Conservation (phyloP, 1,140 invertebrate species). For the Centruroides sculpturatus region DNA sequence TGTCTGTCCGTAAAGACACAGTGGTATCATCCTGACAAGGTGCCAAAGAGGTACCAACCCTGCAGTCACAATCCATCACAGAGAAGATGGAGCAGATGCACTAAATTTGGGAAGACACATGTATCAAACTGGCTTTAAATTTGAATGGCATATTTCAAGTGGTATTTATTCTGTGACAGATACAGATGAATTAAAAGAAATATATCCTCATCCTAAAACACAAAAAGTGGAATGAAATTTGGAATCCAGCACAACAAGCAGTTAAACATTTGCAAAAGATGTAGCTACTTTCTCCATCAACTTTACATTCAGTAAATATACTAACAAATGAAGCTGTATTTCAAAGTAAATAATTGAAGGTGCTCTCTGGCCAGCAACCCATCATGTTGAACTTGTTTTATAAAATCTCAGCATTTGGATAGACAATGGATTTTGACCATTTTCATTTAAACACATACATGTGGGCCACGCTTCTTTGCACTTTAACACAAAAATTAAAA, state of each 20-base stretch:
- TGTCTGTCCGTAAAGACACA: no score
- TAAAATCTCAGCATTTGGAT: background rate
- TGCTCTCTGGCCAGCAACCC: background rate
- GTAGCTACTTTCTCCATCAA: conserved; percentile 33
- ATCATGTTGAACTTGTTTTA: background rate
- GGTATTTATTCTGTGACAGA: conserved; percentile 46
- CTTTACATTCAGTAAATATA: conserved; percentile 36
- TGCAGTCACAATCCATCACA: no score
- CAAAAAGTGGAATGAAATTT: conserved; percentile 26
- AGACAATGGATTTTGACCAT: no score
- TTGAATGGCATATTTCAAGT: conserved; percentile 48
- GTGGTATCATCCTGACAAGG: no score
- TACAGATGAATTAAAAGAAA: conserved; percentile 43
- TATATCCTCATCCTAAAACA: conserved; percentile 25
- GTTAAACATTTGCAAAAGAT: conserved; percentile 35
- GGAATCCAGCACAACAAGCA: conserved; percentile 41
- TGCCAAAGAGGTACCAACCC: no score
- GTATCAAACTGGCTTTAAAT: conserved; percentile 48
- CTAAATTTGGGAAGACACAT: conserved; percentile 37
- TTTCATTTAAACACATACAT: no score
- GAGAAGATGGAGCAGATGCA: no score
- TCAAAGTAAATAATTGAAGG: conserved; percentile 26
- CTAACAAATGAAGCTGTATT: conserved; percentile 42
- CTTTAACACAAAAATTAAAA: no score
- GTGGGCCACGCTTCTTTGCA: no score